These are phyloP conservation scores for Clamator glandarius DNA, from an alignment of 2,797 vertebrate species.

Conservation along the genomic window DNA sequence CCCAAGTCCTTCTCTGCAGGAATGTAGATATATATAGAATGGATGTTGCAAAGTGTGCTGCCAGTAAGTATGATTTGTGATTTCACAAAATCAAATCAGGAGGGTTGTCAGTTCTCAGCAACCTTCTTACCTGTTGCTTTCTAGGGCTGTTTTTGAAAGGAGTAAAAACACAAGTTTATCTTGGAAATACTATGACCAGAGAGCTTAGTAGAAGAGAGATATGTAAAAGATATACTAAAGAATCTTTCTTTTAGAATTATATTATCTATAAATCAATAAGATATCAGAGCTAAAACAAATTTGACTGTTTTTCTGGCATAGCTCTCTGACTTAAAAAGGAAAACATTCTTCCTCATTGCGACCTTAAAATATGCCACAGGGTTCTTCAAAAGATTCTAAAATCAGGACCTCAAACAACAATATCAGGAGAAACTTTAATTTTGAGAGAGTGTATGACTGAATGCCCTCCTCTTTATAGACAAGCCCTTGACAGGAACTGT, in stretches of 20 bases:
- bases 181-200: neutral
- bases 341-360: constrained; percentile 19
- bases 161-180: neutral
- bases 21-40: too few species aligned
- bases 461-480: constrained; percentile 40
- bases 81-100: too few species aligned
- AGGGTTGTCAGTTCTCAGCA: neutral
- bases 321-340: neutral
- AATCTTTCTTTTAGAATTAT: neutral
- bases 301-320: neutral
- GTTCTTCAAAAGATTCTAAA: constrained; percentile 28
- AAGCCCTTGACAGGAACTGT: constrained; percentile 13
- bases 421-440: constrained; percentile 45
- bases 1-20: too few species aligned
- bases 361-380: neutral
- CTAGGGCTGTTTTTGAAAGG: neutral
- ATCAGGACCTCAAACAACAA: neutral
- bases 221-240: neutral
- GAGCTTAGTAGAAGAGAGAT: neutral
- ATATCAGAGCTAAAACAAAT: neutral
- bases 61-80: neutral
- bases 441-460: constrained; percentile 46
- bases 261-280: neutral
- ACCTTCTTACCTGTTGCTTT: neutral
- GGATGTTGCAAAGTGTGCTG: neutral